Evolutionary conservation across 2,888 invertebrate genomes (phyloP).

Genomic region (Gastracanthus pulcherrimus): DNA sequence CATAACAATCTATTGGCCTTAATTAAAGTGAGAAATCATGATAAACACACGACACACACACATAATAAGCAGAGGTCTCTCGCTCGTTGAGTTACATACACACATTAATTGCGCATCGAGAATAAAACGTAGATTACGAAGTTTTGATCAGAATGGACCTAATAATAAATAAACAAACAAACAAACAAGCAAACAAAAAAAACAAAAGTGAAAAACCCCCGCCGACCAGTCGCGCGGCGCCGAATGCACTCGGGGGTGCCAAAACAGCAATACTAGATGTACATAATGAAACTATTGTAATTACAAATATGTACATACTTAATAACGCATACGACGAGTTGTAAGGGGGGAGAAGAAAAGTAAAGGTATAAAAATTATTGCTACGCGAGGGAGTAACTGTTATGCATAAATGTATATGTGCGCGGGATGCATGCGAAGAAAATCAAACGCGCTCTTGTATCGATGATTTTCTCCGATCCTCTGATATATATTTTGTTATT

Average conservation of each 20-base stretch:
- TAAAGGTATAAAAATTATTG: background rate
- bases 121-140: slow-evolving; percentile 23
- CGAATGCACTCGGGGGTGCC: slow-evolving; percentile 63
- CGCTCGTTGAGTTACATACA: slow-evolving; percentile 21
- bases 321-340: slow-evolving; percentile 38
- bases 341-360: background rate
- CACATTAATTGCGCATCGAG: slow-evolving; percentile 2
- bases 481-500: slow-evolving; percentile 6
- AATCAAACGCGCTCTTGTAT: slow-evolving; percentile 4
- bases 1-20: slow-evolving; percentile 54
- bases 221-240: slow-evolving; percentile 66
- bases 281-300: slow-evolving; percentile 70
- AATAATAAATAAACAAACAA: slow-evolving; percentile 22
- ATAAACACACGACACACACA: slow-evolving; percentile 55
- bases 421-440: too few relatives aligned
- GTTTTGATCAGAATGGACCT: slow-evolving; percentile 49
- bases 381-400: slow-evolving; percentile 18
- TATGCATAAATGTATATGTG: slow-evolving; percentile 48
- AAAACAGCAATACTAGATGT: slow-evolving; percentile 76
- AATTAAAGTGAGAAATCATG: slow-evolving; percentile 57
- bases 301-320: slow-evolving; percentile 58
- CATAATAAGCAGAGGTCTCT: slow-evolving; percentile 12
- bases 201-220: slow-evolving; percentile 50
- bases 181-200: slow-evolving; percentile 3
- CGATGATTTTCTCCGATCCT: background rate